Evolutionary conservation across 2,888 invertebrate species (phyloP).

Genomic region (Creontiades dilutus): DNA sequence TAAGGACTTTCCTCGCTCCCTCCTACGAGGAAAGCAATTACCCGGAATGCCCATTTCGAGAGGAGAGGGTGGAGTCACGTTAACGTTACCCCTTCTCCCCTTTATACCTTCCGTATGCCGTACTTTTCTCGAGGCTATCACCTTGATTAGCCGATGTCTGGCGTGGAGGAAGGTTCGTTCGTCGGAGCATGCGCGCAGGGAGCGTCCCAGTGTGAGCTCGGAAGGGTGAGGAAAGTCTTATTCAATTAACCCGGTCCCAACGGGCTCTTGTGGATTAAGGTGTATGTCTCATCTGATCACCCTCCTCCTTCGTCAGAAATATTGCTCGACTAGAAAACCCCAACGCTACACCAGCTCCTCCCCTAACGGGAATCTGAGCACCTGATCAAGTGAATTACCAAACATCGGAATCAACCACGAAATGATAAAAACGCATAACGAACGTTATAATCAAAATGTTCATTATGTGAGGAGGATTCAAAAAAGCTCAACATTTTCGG

Average conservation of each 20-base stretch:
- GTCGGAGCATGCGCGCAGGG: too few relatives aligned
- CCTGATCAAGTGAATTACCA: too few relatives aligned
- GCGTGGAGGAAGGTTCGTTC: neutral
- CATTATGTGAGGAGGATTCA: too few relatives aligned
- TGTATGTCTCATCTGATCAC: neutral
- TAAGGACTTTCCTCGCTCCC: neutral
- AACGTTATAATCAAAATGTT: too few relatives aligned
- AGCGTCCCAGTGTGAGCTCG: too few relatives aligned
- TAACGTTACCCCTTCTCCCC: neutral
- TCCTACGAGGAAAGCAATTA: neutral
- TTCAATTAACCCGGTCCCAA: neutral
- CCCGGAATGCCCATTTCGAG: constrained; percentile 13
- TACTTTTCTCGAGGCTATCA: constrained; percentile 22
- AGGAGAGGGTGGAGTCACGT: neutral
- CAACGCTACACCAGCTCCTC: too few relatives aligned
- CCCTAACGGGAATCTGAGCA: too few relatives aligned
- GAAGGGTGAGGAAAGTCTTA: neutral
- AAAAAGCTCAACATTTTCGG: too few relatives aligned
- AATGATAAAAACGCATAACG: too few relatives aligned
- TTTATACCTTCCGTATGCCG: neutral
- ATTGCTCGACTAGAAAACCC: too few relatives aligned
- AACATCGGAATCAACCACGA: too few relatives aligned
- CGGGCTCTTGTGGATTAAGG: neutral
- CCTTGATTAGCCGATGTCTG: constrained; percentile 27
- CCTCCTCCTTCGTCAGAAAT: too few relatives aligned